Base-by-base conservation (phyloP, 1,140 invertebrate genomes). In the Hetaerina americana region DNA sequence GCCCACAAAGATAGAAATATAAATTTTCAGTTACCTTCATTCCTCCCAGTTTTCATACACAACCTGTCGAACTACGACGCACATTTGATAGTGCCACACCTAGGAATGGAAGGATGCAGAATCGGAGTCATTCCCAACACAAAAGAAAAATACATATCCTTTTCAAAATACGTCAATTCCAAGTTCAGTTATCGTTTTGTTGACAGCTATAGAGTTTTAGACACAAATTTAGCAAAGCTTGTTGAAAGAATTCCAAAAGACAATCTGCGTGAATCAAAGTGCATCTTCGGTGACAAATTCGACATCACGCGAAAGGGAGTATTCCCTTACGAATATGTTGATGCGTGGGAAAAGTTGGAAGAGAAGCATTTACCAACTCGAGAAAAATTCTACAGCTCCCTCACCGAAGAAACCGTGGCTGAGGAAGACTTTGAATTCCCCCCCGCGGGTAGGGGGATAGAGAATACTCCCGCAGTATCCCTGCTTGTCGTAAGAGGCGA, bases 311-410 rank as follows among this genome's bases (percentile, higher is more conserved):
- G 31, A 6, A 40, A 40, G 31, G 31, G 31, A 40, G 31, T 40
- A 8, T 40, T 40, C 18, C 31, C 31, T 40, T 40, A 40, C 31
- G 31, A 40, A 6, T 40, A 40, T 18, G 18, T 18, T 8, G 31
- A 40, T 40, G 6, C 31, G 6, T 8, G 6, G 6, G 31, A 40
- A 8, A 40, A 18, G 18, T 18, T 40, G 6, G 27, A 77, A 15
- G 74, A 78, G 27, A 74, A 68, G 15, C 3, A 72, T 26, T 70
- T 79, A 25, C 78, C 80, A 0, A 26, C 69, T 3, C 75, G 72
- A 40, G 74, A 75, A 75, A 70, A 15, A 5, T 80, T 80, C 70
- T 74, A 73, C 70, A 76, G 73, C 70, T 24, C 66, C 0, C 68
- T 79, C 2, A 57, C 40, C 2, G 15, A 57, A n/a, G 40, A 57